phyloP scores from a whole-genome alignment of 2,113 vertebrate genomes.

The Melanerpes formicivorus region DNA sequence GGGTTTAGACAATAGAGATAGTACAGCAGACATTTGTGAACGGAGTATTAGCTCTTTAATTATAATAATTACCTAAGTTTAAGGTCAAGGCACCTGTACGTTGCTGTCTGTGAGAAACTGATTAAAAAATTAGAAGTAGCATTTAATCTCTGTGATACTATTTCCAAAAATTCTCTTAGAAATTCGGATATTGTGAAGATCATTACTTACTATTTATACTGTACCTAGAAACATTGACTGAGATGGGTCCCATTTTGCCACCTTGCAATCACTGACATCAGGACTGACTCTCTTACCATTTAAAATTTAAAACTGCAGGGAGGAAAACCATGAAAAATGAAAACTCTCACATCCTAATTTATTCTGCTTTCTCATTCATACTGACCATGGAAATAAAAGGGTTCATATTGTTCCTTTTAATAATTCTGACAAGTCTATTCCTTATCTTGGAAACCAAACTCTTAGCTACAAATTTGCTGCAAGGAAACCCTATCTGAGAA shows the following conservation, averaged over 20 bases:
- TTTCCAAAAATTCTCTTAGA: slow-evolving; percentile 50
- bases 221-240: background rate
- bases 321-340: background rate
- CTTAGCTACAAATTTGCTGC: background rate
- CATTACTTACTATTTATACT: slow-evolving; percentile 24
- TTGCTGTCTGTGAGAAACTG: slow-evolving; percentile 62
- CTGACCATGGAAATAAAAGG: background rate
- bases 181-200: slow-evolving; percentile 28
- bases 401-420: background rate
- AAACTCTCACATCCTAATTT: background rate
- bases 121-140: slow-evolving; percentile 73
- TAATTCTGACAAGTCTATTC: background rate
- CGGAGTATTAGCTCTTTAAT: slow-evolving; percentile 74
- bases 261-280: background rate
- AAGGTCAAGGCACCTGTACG: slow-evolving; percentile 77
- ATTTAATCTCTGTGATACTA: slow-evolving; percentile 53
- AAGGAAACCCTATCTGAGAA: background rate
- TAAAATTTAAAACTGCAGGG: slow-evolving; percentile 16
- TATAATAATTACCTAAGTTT: slow-evolving; percentile 78
- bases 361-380: slow-evolving; percentile 5
- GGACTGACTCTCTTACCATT: background rate
- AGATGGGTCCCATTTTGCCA: background rate
- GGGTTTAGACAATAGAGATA: slow-evolving; percentile 71
- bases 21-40: slow-evolving; percentile 63
- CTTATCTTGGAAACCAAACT: slow-evolving; percentile 6